Conservation (phyloP, 2,113 vertebrate genomes). For the Grantiella picta region DNA sequence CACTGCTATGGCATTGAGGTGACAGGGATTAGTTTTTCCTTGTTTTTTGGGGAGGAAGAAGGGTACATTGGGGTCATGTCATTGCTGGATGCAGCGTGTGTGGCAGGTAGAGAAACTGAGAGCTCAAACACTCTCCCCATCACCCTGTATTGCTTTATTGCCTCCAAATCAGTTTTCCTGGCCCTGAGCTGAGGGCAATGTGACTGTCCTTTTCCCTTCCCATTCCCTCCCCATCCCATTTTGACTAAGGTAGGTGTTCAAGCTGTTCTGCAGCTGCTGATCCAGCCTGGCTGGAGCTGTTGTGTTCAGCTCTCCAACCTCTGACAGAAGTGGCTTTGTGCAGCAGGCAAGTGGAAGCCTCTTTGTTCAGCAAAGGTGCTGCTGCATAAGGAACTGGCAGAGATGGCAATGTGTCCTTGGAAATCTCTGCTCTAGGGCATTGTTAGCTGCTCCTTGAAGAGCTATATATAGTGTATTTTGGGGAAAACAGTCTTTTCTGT, state of each 20-base stretch:
- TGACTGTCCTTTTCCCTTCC: background rate
- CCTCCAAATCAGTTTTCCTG: background rate
- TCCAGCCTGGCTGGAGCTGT: background rate
- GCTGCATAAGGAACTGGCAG: background rate
- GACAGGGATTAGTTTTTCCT: background rate
- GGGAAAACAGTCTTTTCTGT: background rate
- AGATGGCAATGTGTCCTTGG: background rate
- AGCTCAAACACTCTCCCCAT: accelerated
- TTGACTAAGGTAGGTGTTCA: background rate
- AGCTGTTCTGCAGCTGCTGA: background rate
- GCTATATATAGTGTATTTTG: background rate
- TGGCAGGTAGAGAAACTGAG: background rate
- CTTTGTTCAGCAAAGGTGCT: background rate
- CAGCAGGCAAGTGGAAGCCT: background rate
- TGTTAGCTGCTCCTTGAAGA: background rate
- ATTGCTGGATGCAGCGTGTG: background rate
- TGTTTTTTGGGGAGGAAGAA: background rate
- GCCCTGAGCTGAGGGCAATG: background rate
- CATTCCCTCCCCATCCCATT: background rate
- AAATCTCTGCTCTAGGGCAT: background rate
- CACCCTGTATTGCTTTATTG: background rate
- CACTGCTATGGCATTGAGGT: background rate
- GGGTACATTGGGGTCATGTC: background rate
- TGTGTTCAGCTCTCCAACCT: background rate
- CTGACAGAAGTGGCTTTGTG: background rate